Conservation (phyloP, 2,113 vertebrate genomes). For the Polypterus bichir region DNA sequence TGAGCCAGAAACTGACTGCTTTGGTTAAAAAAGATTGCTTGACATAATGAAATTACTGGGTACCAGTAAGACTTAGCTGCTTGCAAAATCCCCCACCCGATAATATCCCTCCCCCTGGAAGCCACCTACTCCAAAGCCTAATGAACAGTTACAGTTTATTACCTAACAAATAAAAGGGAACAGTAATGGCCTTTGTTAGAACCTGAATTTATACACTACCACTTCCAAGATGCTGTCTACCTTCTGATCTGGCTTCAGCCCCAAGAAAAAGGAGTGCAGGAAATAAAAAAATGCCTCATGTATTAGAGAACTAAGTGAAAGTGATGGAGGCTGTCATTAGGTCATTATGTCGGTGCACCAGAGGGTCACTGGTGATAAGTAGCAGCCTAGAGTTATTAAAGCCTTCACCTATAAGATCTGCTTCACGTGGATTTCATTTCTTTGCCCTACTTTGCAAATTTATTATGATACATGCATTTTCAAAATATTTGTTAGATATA, state of each 20-base stretch:
- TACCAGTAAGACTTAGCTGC: not conserved
- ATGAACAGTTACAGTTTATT: not conserved
- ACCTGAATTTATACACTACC: not conserved
- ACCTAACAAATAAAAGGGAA: not conserved
- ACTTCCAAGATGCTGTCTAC: not conserved
- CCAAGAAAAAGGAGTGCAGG: too few species aligned
- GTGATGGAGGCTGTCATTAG: not conserved
- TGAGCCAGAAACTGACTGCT: conserved; percentile 10
- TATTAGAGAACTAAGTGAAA: not conserved
- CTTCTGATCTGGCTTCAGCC: not conserved
- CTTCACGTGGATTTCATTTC: too few species aligned
- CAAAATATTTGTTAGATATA: too few species aligned
- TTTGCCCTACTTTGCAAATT: too few species aligned
- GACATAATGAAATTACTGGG: not conserved
- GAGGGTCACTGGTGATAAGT: too few species aligned
- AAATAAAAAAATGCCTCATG: not conserved
- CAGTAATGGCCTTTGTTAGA: not conserved
- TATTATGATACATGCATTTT: too few species aligned
- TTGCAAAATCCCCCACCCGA: too few species aligned
- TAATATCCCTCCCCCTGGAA: not conserved
- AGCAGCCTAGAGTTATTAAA: too few species aligned
- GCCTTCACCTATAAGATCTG: too few species aligned
- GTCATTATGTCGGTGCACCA: too few species aligned
- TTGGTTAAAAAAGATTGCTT: not conserved
- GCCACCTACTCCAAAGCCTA: conserved; percentile 1